Conservation (phyloP, 2,797 vertebrate genomes). For the Crenuchus spilurus region DNA sequence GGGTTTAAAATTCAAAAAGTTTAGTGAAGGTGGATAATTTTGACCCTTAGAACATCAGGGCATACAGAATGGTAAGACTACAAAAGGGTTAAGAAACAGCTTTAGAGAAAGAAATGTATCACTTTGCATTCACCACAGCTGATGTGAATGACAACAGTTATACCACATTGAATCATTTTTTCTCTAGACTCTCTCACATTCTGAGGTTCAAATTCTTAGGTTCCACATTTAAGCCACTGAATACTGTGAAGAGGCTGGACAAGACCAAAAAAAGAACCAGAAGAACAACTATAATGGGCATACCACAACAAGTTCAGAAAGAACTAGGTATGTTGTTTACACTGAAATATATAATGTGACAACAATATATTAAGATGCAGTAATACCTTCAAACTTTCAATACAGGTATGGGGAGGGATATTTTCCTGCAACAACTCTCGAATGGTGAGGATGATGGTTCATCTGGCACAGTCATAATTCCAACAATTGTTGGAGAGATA, state of each 20-base stretch:
- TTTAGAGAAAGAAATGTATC: no score
- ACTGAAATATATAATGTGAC: background rate
- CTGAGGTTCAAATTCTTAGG: slow-evolving; percentile 57
- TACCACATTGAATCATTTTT: no score
- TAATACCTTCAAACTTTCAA: slow-evolving; percentile 15
- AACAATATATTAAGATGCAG: no score
- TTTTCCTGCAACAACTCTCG: slow-evolving; percentile 66
- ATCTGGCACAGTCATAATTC: slow-evolving; percentile 71
- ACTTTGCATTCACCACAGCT: no score
- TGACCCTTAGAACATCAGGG: no score
- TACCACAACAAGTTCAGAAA: slow-evolving; percentile 93
- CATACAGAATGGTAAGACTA: no score
- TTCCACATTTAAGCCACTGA: slow-evolving; percentile 82
- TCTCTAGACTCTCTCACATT: background rate
- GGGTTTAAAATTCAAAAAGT: no score
- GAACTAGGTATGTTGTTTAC: slow-evolving; percentile 85
- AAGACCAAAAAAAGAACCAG: slow-evolving; percentile 81
- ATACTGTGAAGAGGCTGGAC: slow-evolving; percentile 73
- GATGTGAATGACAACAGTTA: background rate
- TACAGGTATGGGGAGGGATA: slow-evolving; percentile 72
- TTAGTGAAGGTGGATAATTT: no score
- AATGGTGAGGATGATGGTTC: slow-evolving; percentile 55
- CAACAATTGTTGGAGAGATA: slow-evolving; percentile 83
- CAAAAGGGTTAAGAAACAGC: background rate
- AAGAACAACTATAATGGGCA: slow-evolving; percentile 93